Conservation (phyloP, 2,113 vertebrate genomes). For the Nettapus auritus region DNA sequence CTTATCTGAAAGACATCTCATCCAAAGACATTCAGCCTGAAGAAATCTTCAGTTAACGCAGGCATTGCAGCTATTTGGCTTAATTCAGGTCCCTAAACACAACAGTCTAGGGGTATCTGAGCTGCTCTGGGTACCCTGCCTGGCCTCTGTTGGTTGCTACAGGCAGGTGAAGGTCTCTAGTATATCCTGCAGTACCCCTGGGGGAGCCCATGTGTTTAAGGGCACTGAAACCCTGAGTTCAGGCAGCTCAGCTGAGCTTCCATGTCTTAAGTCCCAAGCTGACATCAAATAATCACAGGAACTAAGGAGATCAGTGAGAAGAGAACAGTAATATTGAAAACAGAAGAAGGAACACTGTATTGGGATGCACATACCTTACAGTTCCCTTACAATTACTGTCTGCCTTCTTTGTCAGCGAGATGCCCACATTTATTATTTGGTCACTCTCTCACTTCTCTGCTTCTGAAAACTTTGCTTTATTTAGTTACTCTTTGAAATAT, state of each 20-base stretch:
- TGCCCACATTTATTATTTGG: not conserved
- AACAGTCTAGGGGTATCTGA: not conserved
- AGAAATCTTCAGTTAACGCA: not conserved
- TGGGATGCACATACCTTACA: not conserved
- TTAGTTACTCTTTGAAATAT: slow-evolving; percentile 18
- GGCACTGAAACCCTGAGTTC: not conserved
- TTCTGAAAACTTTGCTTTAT: not conserved
- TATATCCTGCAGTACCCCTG: not conserved
- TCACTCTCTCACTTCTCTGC: not conserved
- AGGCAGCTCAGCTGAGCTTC: not conserved
- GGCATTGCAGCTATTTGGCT: not conserved
- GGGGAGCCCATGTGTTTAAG: not conserved
- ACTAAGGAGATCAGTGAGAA: not conserved
- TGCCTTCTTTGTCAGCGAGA: not conserved
- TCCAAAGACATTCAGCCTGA: not conserved
- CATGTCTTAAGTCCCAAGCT: not conserved
- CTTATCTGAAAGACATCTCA: not conserved
- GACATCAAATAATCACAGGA: not conserved
- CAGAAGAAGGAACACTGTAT: not conserved
- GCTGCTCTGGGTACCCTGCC: not conserved
- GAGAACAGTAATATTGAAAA: not conserved
- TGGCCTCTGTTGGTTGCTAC: not conserved
- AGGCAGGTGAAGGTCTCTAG: not conserved
- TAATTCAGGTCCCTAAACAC: fast-evolving
- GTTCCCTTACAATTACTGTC: not conserved